Evolutionary conservation across 2,888 invertebrate species (phyloP), one percentile per base, ranked within the genome.

Genomic region (Pantelozetes paolii): DNA sequence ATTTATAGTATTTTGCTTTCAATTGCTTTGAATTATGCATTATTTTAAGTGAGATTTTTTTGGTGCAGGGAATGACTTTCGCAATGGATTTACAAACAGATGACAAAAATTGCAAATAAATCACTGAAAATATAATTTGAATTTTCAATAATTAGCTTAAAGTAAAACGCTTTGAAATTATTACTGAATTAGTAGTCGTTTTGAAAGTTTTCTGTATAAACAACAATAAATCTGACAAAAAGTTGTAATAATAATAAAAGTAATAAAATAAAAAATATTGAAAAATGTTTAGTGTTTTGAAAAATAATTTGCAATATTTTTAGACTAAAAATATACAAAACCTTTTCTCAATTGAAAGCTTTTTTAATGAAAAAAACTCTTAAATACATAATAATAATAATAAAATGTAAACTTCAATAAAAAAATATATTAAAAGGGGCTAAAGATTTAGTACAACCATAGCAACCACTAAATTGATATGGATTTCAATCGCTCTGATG

Each of bases 401-500:
- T 32, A 32, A 20, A n/a, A 62, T 32, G 8, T 62, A 32, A 62
- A 15, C 20, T 62, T 62, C 62, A 62, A 62, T 62, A 62, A 62
- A 62, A 62, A 32, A 50, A 8, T 8, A 9, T 8, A 8, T 54
- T 20, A 23, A 54, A 54, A 23, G 23, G 36, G 28, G 28, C 18
- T 62, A 30, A 9, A 62, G 62, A 62, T 62, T 62, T 62, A 62
- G 36, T 62, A 62, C 32, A 32, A 30, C 62, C 62, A 62, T 62
- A 62, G 62, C 62, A 62, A 62, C 62, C 30, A 30, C 32, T 54
- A 62, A 62, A 62, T 62, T 62, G 62, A 62, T 62, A 62, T 62
- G 62, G 28, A 62, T 62, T 62, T 28, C 36, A 18, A 30, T 62
- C 32, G 62, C 32, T 30, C 62, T 62, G 62, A 62, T 62, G 62